phyloP scores from a whole-genome alignment of 2,888 invertebrate species.

The Polydrusus tereticollis region DNA sequence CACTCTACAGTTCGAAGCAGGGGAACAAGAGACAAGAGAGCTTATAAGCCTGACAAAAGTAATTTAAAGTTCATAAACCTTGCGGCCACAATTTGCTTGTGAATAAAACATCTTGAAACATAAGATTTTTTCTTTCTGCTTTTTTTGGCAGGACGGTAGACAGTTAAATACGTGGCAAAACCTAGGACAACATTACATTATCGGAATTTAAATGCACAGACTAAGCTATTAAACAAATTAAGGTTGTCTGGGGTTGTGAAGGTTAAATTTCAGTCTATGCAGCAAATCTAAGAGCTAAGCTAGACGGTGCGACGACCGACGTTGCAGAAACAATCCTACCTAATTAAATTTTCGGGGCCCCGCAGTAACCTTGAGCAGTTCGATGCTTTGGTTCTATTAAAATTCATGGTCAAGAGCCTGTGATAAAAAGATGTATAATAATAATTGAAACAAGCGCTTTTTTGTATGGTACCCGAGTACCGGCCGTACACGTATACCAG shows the following conservation, averaged over 20 bases:
- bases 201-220: not conserved
- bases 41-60: no score
- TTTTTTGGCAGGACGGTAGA: no score
- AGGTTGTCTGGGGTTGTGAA: conserved; percentile 1
- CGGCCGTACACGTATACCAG: not conserved
- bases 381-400: conserved; percentile 24
- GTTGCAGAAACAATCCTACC: conserved; percentile 6
- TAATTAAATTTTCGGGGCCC: conserved; percentile 27
- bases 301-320: conserved; percentile 16
- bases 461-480: conserved; percentile 2
- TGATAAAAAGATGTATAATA: conserved; percentile 23
- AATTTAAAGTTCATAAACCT: no score
- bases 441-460: conserved; percentile 21
- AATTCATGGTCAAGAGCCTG: conserved; percentile 28
- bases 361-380: conserved; percentile 31
- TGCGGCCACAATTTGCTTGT: no score
- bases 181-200: not conserved
- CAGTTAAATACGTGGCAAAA: not conserved
- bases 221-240: not conserved
- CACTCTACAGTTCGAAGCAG: no score
- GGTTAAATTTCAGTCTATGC: conserved; percentile 7
- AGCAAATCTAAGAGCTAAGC: not conserved
- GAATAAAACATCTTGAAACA: no score
- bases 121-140: no score
- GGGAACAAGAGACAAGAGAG: no score